phyloP scores from a whole-genome alignment of 2,888 invertebrate species.

The Agonopterix subpropinquella region DNA sequence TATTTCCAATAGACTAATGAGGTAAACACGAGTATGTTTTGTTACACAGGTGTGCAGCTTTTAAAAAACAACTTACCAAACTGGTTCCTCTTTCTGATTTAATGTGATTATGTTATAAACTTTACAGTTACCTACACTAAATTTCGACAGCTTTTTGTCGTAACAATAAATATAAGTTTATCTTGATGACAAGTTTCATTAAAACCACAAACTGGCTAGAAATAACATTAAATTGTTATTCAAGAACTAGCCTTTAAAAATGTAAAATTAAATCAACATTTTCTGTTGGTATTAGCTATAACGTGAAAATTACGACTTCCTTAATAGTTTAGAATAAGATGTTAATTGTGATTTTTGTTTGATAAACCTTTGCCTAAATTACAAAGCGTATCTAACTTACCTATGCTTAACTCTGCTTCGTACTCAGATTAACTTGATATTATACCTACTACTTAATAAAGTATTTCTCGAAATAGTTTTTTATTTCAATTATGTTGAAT shows the following conservation, averaged over 20 bases:
- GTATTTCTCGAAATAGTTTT: too few relatives aligned
- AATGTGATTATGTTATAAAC: slow-evolving; percentile 12
- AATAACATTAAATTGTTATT: slow-evolving; percentile 5
- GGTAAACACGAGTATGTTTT: slow-evolving; percentile 4
- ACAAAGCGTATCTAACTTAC: neutral
- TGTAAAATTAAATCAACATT: slow-evolving; percentile 10
- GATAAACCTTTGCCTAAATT: neutral
- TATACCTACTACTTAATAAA: too few relatives aligned
- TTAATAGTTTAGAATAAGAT: neutral
- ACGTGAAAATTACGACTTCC: slow-evolving; percentile 4
- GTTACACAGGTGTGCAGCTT: slow-evolving; percentile 8
- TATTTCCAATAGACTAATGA: slow-evolving; percentile 14
- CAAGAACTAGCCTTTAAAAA: slow-evolving; percentile 4
- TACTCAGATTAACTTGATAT: too few relatives aligned
- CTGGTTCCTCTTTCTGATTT: slow-evolving; percentile 7
- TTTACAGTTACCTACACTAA: slow-evolving; percentile 5
- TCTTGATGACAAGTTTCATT: slow-evolving; percentile 16
- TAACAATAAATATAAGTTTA: slow-evolving; percentile 13
- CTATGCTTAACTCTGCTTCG: too few relatives aligned
- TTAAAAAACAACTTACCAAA: slow-evolving; percentile 3
- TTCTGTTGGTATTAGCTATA: neutral
- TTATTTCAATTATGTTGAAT: too few relatives aligned
- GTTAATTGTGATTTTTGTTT: neutral
- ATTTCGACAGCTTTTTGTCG: slow-evolving; percentile 12
- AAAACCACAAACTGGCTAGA: slow-evolving; percentile 3